Evolutionary conservation across 1,140 invertebrate species (phyloP).

Genomic region (Drosophila asahinai): DNA sequence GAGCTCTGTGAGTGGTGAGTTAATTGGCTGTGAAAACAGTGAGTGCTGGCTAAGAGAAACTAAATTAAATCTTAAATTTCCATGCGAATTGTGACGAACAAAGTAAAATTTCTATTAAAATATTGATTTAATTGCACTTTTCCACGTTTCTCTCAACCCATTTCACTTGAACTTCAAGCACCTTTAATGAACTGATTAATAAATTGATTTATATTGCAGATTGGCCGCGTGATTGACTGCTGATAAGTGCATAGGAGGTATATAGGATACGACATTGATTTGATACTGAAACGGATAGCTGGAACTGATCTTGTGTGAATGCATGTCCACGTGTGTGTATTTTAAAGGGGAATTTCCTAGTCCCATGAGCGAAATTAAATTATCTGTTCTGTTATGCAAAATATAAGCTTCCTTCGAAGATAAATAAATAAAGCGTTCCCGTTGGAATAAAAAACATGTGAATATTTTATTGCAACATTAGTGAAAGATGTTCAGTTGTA

Average conservation of each 20-base stretch:
- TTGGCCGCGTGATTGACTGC: constrained; percentile 50
- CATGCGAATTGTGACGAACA: not conserved
- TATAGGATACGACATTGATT: constrained; percentile 28
- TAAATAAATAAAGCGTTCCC: constrained; percentile 44
- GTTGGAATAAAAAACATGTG: constrained; percentile 38
- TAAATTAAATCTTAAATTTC: not conserved
- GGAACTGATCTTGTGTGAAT: constrained; percentile 49
- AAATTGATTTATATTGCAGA: constrained; percentile 23
- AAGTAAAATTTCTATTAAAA: too few relatives aligned
- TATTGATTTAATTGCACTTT: not conserved
- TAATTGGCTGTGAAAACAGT: not conserved
- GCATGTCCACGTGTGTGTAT: constrained; percentile 33
- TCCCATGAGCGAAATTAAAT: constrained; percentile 38
- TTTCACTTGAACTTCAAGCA: not conserved
- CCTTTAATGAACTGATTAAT: constrained; percentile 17
- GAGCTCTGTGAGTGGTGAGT: constrained; percentile 56
- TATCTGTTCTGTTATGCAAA: constrained; percentile 49
- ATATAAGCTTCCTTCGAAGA: constrained; percentile 15
- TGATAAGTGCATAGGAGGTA: constrained; percentile 35
- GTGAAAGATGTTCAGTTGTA: not conserved
- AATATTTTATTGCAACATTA: constrained; percentile 39
- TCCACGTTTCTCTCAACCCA: not conserved
- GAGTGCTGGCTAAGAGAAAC: not conserved
- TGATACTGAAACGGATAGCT: constrained; percentile 14
- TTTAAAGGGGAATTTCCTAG: constrained; percentile 10